Conservation (phyloP, 2,113 vertebrate genomes). For the Poicephalus gulielmi region DNA sequence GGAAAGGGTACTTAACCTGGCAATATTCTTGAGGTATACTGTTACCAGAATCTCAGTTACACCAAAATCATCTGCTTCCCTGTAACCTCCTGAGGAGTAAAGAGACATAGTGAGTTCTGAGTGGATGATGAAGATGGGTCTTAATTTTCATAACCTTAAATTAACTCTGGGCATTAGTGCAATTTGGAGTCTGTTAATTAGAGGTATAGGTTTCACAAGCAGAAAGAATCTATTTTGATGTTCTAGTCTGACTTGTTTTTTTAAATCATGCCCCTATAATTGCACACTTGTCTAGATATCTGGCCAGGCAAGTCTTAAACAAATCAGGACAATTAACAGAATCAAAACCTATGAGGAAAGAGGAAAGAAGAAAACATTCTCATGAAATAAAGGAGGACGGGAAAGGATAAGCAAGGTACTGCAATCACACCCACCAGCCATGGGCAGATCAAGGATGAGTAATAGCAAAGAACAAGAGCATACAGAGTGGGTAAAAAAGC, state of each 20-base stretch:
- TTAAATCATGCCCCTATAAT: background rate
- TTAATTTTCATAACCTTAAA: background rate
- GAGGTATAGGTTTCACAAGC: background rate
- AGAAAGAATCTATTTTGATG: background rate
- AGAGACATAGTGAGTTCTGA: background rate
- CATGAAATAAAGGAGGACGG: background rate
- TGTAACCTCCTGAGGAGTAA: background rate
- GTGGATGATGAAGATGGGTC: background rate
- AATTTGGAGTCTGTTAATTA: background rate
- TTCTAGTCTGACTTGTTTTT: background rate
- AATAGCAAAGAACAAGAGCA: background rate
- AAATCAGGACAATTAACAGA: background rate
- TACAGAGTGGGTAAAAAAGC: background rate
- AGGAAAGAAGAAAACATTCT: background rate
- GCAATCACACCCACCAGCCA: background rate
- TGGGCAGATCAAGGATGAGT: background rate
- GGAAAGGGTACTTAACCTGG: background rate
- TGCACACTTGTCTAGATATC: background rate
- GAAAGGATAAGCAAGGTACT: background rate
- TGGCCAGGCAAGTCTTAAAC: background rate
- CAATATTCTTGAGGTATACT: background rate
- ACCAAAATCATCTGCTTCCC: background rate
- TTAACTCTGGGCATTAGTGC: background rate
- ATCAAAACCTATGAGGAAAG: background rate
- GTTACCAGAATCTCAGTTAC: background rate